A percentile compares a stretch with the other conserved stretches of the same genome.
phyloP scores from a whole-genome alignment of 2,113 vertebrate species.

The Psilopsiagon aurifrons region DNA sequence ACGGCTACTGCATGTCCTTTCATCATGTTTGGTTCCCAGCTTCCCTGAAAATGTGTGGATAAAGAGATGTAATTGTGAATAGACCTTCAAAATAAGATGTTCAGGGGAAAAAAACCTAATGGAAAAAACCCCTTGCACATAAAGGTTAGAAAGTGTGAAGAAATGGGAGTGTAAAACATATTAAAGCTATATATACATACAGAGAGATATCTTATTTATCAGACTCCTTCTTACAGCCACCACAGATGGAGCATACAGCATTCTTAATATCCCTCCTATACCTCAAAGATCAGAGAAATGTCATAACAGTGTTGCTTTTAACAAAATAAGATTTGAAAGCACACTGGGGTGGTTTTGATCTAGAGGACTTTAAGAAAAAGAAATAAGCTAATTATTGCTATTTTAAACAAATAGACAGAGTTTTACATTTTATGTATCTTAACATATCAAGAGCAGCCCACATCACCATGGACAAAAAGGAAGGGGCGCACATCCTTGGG shows the following conservation, averaged over 20 bases:
- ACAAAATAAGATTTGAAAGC: background rate
- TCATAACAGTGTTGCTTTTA: background rate
- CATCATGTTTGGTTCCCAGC: accelerated
- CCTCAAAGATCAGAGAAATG: constrained; percentile 3
- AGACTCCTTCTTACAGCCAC: background rate
- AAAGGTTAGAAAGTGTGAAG: background rate
- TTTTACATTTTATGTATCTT: constrained; percentile 7
- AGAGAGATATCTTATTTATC: background rate
- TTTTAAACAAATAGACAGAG: background rate
- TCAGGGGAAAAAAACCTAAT: background rate
- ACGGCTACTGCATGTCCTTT: background rate
- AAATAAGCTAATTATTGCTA: background rate
- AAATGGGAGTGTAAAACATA: background rate
- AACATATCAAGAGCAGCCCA: background rate
- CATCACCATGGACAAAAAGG: background rate
- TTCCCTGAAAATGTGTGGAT: background rate
- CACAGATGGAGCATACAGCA: background rate
- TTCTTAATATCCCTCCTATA: background rate
- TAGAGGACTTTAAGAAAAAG: background rate
- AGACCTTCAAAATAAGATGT: background rate
- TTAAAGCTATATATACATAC: background rate
- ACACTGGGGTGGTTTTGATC: background rate
- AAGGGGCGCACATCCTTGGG: background rate
- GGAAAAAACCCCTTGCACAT: background rate
- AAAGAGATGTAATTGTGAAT: background rate